Conservation (phyloP, 37 sponge, comb jelly and placozoan species). For the Beroe ovata region DNA sequence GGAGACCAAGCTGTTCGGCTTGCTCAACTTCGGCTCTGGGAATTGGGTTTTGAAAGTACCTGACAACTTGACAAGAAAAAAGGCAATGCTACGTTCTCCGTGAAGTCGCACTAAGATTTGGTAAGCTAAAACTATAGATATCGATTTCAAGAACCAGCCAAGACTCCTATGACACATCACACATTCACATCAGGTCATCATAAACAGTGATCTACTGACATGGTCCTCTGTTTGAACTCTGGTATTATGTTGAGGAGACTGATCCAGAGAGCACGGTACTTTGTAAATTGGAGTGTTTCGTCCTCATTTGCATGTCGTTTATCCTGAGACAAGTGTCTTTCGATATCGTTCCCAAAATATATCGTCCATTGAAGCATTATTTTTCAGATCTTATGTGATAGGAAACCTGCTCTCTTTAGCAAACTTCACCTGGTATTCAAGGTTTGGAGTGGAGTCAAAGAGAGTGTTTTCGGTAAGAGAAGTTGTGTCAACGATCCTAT, state of each 20-base stretch:
- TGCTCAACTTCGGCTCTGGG: not conserved
- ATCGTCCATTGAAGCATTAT: no score
- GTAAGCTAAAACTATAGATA: no score
- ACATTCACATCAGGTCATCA: no score
- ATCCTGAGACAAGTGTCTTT: not conserved
- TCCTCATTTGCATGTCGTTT: slow-evolving; percentile 28
- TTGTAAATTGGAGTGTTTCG: slow-evolving; percentile 6
- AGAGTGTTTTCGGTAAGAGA: not conserved
- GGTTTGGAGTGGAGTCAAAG: not conserved
- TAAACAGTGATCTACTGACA: slow-evolving; percentile 17
- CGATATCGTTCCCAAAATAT: no score
- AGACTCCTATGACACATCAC: no score
- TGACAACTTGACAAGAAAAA: no score
- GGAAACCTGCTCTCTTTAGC: no score
- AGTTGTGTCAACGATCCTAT: not conserved
- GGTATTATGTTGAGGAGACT: slow-evolving; percentile 34
- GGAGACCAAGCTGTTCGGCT: not conserved
- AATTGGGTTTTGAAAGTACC: no score
- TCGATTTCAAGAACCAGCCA: no score
- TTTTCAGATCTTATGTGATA: no score
- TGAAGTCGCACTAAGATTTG: no score
- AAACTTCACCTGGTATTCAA: slow-evolving; percentile 29
- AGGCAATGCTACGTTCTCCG: no score
- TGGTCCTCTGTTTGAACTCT: slow-evolving; percentile 41
- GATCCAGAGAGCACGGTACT: slow-evolving; percentile 29